Base-by-base conservation (phyloP, 1,140 invertebrate genomes). In the Heliconius nattereri region DNA sequence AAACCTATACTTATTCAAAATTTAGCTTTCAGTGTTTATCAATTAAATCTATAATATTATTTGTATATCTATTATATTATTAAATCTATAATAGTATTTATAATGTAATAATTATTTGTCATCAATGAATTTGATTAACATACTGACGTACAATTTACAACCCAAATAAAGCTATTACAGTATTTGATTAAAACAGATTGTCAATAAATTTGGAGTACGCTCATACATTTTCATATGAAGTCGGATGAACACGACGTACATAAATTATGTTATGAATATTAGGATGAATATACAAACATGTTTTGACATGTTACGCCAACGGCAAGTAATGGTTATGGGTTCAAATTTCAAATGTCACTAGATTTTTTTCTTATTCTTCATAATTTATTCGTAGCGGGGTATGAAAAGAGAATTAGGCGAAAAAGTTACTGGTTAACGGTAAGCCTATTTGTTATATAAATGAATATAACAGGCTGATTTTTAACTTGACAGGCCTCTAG, bases 161-260 rank as follows among this genome's bases (percentile, higher is more conserved):
- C 26, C 13, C 60, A 66, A 66, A 66, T 66, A 7, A 66, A 66
- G 23, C 60, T 66, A 66, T 66, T 66, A 66, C 11, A 66, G 60
- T 26, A 37, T 35, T 71, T 71, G 32, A 71, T 71, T 32, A 71
- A 71, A n/a, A 71, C 35, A 37, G 19, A 35, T 71, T n/a, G 35
- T 71, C 71, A 35, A 71, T 71, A 37, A 71, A 37, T 71, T 71
- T 37, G 20, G 29, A 37, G 7, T 16, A 71, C 3, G 7, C 71
- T 71, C 71, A 71, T 71, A 71, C 71, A 71, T 37, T 37, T 71
- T 71, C 71, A 71, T 37, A 71, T 32, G 32, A 71, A 11, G 7
- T 71, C 57, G 13, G 60, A 66, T 29, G 60, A 66, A 29, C 60
- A 66, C 23, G 60, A 3, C 11, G 60, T 66, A 29, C 60, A 66